Conservation (phyloP, 2,113 vertebrate genomes). For the Crypturellus undulatus region DNA sequence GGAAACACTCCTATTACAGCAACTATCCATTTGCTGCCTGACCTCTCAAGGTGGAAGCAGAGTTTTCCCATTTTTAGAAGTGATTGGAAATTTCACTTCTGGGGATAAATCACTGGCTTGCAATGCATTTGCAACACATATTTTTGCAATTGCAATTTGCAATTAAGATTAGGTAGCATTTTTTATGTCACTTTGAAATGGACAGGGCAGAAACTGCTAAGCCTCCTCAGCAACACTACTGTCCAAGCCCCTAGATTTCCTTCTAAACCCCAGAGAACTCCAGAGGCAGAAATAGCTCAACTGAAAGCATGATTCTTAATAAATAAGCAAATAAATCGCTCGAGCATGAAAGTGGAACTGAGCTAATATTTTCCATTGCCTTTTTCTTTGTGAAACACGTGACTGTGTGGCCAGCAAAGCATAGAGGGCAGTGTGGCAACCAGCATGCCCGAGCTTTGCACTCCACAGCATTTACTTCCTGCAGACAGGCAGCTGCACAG, state of each 20-base stretch:
- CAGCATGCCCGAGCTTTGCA: background rate
- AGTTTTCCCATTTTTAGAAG: background rate
- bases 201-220: background rate
- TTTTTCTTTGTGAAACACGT: background rate
- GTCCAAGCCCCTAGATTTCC: background rate
- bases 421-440: background rate
- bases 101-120: background rate
- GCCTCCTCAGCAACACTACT: background rate
- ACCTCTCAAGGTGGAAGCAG: background rate
- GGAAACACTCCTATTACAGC: background rate
- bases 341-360: background rate
- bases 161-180: background rate
- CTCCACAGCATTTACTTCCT: background rate
- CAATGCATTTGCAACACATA: background rate
- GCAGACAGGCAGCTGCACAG: accelerated
- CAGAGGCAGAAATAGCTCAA: conserved; percentile 18
- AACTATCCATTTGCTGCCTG: background rate
- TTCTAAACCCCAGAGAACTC: background rate
- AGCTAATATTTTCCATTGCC: conserved; percentile 55
- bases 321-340: background rate
- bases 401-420: background rate
- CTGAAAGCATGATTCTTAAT: background rate
- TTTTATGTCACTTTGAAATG: background rate
- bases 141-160: too few species aligned
- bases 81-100: accelerated